A percentile compares a stretch with the other conserved stretches of the same genome.
These are phyloP conservation scores for Xanthostigma xanthostigma DNA, from an alignment of 2,888 invertebrate genomes.

Conservation along the genomic window DNA sequence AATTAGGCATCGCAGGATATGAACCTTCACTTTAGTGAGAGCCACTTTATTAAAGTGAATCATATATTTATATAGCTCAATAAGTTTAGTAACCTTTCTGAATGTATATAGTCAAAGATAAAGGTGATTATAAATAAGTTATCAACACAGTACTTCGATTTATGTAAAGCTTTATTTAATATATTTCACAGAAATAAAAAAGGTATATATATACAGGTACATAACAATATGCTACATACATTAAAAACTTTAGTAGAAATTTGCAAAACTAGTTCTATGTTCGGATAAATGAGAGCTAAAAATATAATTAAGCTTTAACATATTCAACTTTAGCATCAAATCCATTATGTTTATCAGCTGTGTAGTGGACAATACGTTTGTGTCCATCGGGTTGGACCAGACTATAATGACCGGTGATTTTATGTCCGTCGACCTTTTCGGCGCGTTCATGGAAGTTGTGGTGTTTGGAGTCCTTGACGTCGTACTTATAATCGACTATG, in stretches of 20 bases:
- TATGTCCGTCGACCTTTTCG: conserved; percentile 24
- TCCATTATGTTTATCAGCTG: conserved; percentile 24
- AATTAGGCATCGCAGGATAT: too few relatives aligned
- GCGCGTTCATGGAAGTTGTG: conserved; percentile 1
- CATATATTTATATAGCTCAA: neutral
- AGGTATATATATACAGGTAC: neutral
- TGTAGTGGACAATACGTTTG: conserved; percentile 27
- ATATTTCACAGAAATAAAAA: neutral
- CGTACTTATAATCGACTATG: neutral
- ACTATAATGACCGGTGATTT: conserved; percentile 31
- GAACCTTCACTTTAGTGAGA: too few relatives aligned
- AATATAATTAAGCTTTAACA: conserved; percentile 6
- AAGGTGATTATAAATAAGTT: too few relatives aligned
- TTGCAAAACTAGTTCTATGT: too few relatives aligned
- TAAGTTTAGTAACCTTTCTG: neutral
- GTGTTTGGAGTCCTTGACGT: too few relatives aligned
- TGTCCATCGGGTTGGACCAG: conserved; percentile 27
- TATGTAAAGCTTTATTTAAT: neutral
- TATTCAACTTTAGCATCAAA: conserved; percentile 27
- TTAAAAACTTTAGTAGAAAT: too few relatives aligned
- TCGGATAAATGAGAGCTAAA: too few relatives aligned
- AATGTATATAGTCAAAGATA: neutral
- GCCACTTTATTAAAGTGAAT: too few relatives aligned
- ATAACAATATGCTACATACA: neutral
- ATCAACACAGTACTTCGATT: too few relatives aligned